phyloP scores from a whole-genome alignment of 2,797 vertebrate genomes.

The Champsocephalus gunnari region DNA sequence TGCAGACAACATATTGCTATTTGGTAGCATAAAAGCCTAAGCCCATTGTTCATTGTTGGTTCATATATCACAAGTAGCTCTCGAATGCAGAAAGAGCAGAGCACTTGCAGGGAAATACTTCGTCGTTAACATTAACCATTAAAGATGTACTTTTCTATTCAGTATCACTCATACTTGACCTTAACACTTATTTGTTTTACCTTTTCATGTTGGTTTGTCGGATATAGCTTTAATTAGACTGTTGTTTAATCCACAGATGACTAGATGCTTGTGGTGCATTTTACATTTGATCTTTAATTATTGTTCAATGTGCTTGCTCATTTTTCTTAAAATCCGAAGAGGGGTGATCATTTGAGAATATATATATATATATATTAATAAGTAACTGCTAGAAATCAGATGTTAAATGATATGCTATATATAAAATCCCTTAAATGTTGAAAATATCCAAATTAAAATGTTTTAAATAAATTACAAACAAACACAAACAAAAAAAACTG shows the following conservation, averaged over 20 bases:
- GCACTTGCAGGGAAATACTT: slow-evolving; percentile 59
- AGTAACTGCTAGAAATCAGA: not conserved
- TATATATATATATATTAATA: not conserved
- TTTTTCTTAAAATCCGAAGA: slow-evolving; percentile 1
- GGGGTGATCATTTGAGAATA: not conserved
- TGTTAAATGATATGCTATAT: not conserved
- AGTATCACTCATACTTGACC: slow-evolving; percentile 68
- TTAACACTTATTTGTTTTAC: slow-evolving; percentile 59
- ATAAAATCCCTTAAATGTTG: not conserved
- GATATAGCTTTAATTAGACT: slow-evolving; percentile 51
- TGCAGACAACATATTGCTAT: slow-evolving; percentile 85
- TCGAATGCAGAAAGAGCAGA: slow-evolving; percentile 51
- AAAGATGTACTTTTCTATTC: slow-evolving; percentile 41
- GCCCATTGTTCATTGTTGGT: slow-evolving; percentile 80
- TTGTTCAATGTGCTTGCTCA: not conserved
- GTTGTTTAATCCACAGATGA: slow-evolving; percentile 53
- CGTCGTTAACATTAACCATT: slow-evolving; percentile 64
- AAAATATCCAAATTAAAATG: not conserved
- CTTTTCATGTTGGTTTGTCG: slow-evolving; percentile 52
- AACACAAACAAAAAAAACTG: not conserved
- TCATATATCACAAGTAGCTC: slow-evolving; percentile 74
- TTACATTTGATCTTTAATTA: slow-evolving; percentile 47
- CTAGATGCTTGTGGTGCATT: slow-evolving; percentile 22
- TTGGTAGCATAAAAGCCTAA: slow-evolving; percentile 81
- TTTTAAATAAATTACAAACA: not conserved